A percentile compares a stretch with the other conserved stretches of the same genome.
These are phyloP conservation scores for Esperia sulphurella DNA, from an alignment of 2,888 invertebrate genomes.

Conservation along the genomic window DNA sequence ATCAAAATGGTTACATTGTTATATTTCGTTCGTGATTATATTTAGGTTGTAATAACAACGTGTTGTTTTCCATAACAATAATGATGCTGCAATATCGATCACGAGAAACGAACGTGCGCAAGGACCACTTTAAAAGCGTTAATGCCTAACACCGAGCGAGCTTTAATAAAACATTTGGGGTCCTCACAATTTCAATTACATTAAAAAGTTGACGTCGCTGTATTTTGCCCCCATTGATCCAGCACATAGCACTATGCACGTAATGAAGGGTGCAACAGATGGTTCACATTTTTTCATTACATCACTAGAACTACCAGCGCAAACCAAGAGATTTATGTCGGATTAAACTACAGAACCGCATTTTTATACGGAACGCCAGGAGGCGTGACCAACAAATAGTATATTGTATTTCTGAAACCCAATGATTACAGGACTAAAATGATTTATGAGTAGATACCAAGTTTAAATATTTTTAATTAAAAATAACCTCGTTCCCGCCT, in stretches of 20 bases:
- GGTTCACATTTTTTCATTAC: constrained; percentile 74
- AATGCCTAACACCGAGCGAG: constrained; percentile 42
- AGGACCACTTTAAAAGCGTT: constrained; percentile 39
- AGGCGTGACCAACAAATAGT: constrained; percentile 63
- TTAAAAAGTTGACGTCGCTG: constrained; percentile 70
- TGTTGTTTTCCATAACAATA: constrained; percentile 4
- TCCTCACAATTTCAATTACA: constrained; percentile 71
- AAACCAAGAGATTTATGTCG: constrained; percentile 68
- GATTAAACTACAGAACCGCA: constrained; percentile 66
- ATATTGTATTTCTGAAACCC: constrained; percentile 52
- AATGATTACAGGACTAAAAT: constrained; percentile 34
- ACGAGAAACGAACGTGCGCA: constrained; percentile 9
- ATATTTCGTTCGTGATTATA: neutral
- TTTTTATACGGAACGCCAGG: constrained; percentile 66
- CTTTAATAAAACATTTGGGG: constrained; percentile 72
- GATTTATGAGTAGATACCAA: constrained; percentile 15
- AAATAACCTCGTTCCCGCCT: neutral
- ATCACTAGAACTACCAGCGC: constrained; percentile 60
- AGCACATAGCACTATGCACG: constrained; percentile 39
- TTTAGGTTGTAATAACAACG: neutral
- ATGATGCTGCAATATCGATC: constrained; percentile 8
- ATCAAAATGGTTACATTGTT: neutral
- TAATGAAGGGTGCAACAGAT: constrained; percentile 79
- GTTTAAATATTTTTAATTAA: constrained; percentile 8
- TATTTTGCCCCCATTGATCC: constrained; percentile 61